phyloP scores from a whole-genome alignment of 1,140 invertebrate genomes.

The Heliothis virescens region DNA sequence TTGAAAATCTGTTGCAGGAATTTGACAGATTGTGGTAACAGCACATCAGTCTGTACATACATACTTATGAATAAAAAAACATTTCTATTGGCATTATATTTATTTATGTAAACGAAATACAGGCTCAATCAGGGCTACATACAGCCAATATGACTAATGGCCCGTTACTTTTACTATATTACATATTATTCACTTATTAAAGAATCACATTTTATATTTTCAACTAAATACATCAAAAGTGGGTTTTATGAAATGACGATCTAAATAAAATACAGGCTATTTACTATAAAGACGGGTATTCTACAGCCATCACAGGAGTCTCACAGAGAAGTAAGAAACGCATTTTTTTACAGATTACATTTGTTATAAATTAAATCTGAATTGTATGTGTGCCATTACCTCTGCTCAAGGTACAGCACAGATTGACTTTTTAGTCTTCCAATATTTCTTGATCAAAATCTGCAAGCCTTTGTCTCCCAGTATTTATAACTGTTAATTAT shows the following conservation, averaged over 20 bases:
- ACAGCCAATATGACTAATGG: constrained; percentile 65
- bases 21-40: too few relatives aligned
- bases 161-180: constrained; percentile 51
- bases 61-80: constrained; percentile 47
- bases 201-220: constrained; percentile 59
- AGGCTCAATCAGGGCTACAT: constrained; percentile 53
- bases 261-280: constrained; percentile 40
- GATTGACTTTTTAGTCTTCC: too few relatives aligned
- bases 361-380: too few relatives aligned
- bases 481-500: too few relatives aligned
- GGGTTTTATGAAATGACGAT: constrained; percentile 50
- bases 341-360: too few relatives aligned
- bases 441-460: too few relatives aligned
- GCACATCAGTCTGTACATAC: too few relatives aligned
- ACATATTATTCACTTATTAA: constrained; percentile 51
- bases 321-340: constrained; percentile 4
- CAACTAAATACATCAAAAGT: constrained; percentile 64
- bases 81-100: constrained; percentile 68
- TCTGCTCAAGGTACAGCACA: too few relatives aligned
- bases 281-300: constrained; percentile 34
- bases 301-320: not conserved
- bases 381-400: too few relatives aligned
- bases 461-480: too few relatives aligned
- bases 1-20: too few relatives aligned
- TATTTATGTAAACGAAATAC: constrained; percentile 75